These are phyloP conservation scores for Carpatolechia fugitivella DNA, from an alignment of 2,888 invertebrate genomes.

Conservation along the genomic window DNA sequence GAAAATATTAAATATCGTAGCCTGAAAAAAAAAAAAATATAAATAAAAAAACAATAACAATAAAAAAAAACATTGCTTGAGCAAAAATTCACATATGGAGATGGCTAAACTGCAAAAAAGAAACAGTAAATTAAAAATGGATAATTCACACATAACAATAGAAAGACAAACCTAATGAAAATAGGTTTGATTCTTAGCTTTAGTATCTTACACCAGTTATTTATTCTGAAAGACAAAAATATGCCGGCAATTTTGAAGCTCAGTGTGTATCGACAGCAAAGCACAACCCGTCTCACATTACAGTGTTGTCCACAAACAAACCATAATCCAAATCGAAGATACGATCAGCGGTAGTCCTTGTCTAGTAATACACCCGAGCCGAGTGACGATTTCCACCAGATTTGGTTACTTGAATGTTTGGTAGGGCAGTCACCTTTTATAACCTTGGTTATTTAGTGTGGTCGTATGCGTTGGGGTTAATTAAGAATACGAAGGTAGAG, in stretches of 20 bases:
- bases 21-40: too few species aligned
- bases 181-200: too few species aligned
- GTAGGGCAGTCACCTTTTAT: constrained; percentile 1
- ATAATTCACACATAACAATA: too few species aligned
- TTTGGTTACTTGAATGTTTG: constrained; percentile 7
- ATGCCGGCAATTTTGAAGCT: constrained; percentile 4
- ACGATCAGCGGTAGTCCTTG: constrained; percentile 49
- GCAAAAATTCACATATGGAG: too few species aligned
- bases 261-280: constrained; percentile 31
- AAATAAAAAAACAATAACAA: too few species aligned
- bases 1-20: too few species aligned
- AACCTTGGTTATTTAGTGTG: background rate
- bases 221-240: too few species aligned
- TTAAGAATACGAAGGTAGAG: background rate
- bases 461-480: background rate
- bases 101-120: too few species aligned
- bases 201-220: too few species aligned
- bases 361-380: constrained; percentile 21
- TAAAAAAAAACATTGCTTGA: too few species aligned
- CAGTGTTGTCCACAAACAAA: constrained; percentile 52
- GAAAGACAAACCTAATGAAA: too few species aligned
- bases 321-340: constrained; percentile 37
- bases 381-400: constrained; percentile 27
- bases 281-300: constrained; percentile 55
- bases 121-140: too few species aligned